Base-by-base conservation (phyloP, 2,113 vertebrate genomes). In the Rhodinocichla rosea region DNA sequence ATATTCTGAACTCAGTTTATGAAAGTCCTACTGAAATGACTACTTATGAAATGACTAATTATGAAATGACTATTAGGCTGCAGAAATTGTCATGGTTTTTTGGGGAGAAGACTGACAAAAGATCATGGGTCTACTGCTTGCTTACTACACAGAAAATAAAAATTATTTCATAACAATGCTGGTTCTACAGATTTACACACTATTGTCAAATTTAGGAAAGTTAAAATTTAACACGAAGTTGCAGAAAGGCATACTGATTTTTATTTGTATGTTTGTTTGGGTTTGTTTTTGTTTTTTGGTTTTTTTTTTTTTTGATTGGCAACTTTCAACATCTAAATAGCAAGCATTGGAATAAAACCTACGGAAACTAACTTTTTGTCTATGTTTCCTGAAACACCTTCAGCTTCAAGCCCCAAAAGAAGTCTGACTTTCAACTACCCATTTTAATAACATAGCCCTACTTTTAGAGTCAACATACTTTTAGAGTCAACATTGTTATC, bases 261-360 rank as follows among this genome's bases (percentile, higher is more conserved):
- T 62, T 23, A 77, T 15, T 8, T 3, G 10, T 12, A 18, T 44
- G 10, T 23, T 53, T 35, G n/a, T 35, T 15, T n/a, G n/a, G 33
- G 15, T 13, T 4, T 2, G 1, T 13, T 39, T 16, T 27, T 2
- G n/a, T n/a, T n/a, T n/a, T n/a, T n/a, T n/a, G n/a, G n/a, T n/a
- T n/a, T n/a, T n/a, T n/a, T n/a, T n/a, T n/a, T n/a, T n/a, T n/a
- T n/a, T n/a, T n/a, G n/a, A n/a, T n/a, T n/a, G n/a, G n/a, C n/a
- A n/a, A n/a, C n/a, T n/a, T n/a, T n/a, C n/a, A n/a, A n/a, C n/a
- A n/a, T n/a, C 17, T 92, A 70, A 83, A 59, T 19, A 33, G 33
- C 19, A 92, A 59, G 6, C 22, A 30, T 0, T 87, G 16, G 40
- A 83, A 80, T 1, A 1, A 82, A 90, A 78, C 13, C 39, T 63